These are phyloP conservation scores for Aselliscus stoliczkanus DNA, from an alignment of 2,797 vertebrate species.

Conservation along the genomic window DNA sequence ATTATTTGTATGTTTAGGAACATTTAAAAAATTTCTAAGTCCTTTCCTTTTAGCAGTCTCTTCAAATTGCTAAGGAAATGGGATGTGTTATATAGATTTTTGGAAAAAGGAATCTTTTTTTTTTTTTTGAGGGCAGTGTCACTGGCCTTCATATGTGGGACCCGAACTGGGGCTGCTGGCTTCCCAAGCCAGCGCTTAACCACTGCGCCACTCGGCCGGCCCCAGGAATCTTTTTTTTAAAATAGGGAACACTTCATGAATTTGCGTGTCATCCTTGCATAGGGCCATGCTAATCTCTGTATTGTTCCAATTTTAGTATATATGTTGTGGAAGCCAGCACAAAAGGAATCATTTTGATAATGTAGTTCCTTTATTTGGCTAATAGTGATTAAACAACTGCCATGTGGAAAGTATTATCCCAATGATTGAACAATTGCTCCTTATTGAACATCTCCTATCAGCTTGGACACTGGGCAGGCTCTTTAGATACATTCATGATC, in stretches of 20 bases:
- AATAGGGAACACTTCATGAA: no score
- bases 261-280: no score
- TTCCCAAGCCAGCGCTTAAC: no score
- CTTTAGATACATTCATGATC: neutral
- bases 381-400: neutral
- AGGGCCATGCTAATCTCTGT: no score
- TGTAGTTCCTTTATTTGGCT: neutral
- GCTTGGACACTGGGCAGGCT: neutral
- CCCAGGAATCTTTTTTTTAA: no score
- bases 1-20: neutral
- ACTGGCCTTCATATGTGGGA: no score
- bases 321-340: no score
- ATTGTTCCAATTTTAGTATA: no score
- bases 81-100: neutral
- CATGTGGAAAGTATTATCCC: neutral
- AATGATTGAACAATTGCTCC: neutral
- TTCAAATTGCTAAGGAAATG: neutral
- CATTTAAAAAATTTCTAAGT: neutral
- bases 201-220: no score
- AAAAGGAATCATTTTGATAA: neutral
- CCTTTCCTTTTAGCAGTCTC: neutral
- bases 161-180: no score
- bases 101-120: neutral
- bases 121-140: no score
- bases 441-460: neutral